These are phyloP conservation scores for Parauchenoglanis ngamensis DNA, from an alignment of 2,797 vertebrate genomes.

Conservation along the genomic window DNA sequence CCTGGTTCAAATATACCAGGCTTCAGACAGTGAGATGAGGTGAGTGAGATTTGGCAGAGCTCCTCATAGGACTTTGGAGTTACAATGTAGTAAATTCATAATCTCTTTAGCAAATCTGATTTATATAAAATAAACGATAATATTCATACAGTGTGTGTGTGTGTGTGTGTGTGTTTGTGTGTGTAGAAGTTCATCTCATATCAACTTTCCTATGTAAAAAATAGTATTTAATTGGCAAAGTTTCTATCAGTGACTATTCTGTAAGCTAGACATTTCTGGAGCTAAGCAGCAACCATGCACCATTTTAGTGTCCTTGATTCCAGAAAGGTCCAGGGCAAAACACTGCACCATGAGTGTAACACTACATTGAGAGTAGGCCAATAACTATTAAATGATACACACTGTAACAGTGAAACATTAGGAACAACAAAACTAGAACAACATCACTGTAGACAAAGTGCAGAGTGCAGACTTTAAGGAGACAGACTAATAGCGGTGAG, in stretches of 20 bases:
- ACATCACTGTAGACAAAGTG: neutral
- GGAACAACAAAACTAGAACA: neutral
- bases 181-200: no score
- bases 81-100: constrained; percentile 32
- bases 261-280: neutral
- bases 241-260: no score
- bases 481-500: neutral
- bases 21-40: neutral
- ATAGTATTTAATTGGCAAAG: neutral
- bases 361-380: neutral
- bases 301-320: neutral
- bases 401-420: neutral
- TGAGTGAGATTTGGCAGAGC: neutral
- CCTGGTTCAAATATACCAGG: neutral
- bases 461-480: neutral
- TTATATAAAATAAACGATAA: no score
- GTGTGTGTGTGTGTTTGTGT: no score
- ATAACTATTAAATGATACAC: neutral
- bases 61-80: constrained; percentile 65
- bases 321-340: neutral
- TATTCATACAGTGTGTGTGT: no score
- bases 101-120: no score
- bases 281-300: neutral
- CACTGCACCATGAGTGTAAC: neutral
- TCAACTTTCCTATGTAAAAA: neutral